A percentile compares a stretch with the other conserved stretches of the same genome.
phyloP scores from a whole-genome alignment of 2,113 vertebrate genomes.

The Indicator maculatus region DNA sequence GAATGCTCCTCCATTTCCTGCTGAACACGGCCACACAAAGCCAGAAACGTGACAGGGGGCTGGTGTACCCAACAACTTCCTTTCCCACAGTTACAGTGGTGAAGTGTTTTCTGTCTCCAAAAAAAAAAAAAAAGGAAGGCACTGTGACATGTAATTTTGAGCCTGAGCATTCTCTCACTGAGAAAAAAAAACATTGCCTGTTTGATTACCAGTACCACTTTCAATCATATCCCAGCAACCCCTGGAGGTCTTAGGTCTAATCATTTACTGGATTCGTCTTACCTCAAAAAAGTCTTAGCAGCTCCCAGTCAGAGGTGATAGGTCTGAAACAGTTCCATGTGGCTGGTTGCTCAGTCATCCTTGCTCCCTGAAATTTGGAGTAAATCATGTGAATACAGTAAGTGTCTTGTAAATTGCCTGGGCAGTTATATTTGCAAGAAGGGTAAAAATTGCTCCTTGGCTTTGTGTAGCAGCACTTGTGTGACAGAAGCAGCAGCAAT shows the following conservation, averaged over 20 bases:
- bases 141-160: background rate
- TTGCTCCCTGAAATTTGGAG: background rate
- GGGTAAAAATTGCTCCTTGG: background rate
- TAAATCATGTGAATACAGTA: background rate
- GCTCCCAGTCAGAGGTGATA: background rate
- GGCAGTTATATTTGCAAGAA: background rate
- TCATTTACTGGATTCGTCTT: background rate
- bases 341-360: background rate
- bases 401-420: background rate
- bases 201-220: background rate
- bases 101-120: background rate
- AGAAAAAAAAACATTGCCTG: background rate
- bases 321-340: background rate
- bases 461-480: background rate
- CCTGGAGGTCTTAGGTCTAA: background rate
- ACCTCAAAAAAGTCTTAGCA: background rate
- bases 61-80: background rate
- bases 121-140: background rate
- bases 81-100: background rate
- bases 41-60: background rate
- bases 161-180: background rate
- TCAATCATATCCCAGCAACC: background rate
- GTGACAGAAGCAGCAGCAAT: background rate
- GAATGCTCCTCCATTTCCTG: background rate
- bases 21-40: background rate